Conservation (phyloP, 2,797 vertebrate genomes). For the Oophaga sylvatica region DNA sequence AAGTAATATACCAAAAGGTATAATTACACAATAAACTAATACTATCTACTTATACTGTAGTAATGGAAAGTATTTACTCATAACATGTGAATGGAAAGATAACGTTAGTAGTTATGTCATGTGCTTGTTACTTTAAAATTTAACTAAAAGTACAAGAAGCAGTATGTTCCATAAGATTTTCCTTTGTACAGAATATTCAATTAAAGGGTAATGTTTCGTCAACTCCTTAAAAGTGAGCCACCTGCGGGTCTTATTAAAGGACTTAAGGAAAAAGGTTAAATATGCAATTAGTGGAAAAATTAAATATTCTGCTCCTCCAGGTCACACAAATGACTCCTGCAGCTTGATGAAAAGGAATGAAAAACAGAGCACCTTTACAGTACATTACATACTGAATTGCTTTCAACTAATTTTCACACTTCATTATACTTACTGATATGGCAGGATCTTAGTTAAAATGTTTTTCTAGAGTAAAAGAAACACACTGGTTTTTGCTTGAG, state of each 20-base stretch:
- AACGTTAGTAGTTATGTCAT: not conserved
- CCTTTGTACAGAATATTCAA: conserved; percentile 38
- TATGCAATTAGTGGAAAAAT: conserved; percentile 55
- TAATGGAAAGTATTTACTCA: not conserved
- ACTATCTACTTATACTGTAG: not conserved
- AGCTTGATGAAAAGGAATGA: conserved; percentile 52
- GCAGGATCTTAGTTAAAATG: conserved; percentile 37
- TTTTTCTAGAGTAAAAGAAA: conserved; percentile 37
- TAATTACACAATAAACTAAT: not conserved
- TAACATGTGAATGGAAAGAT: not conserved
- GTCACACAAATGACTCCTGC: conserved; percentile 53
- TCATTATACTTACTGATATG: conserved; percentile 50
- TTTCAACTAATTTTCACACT: conserved; percentile 51
- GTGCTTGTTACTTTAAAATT: not conserved
- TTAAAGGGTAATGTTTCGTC: conserved; percentile 46
- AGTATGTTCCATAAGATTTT: not conserved
- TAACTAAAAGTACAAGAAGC: conserved; percentile 13
- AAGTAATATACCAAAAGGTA: not conserved
- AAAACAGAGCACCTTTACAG: conserved; percentile 49
- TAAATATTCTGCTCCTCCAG: conserved; percentile 52
- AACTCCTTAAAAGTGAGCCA: conserved; percentile 39
- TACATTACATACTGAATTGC: conserved; percentile 53
- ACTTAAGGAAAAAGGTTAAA: conserved; percentile 53
- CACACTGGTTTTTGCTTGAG: not conserved
- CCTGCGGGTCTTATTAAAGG: conserved; percentile 50